Base-by-base conservation (phyloP, 35 echinoderm and acorn worm species). In the Ophioderma brevispina region DNA sequence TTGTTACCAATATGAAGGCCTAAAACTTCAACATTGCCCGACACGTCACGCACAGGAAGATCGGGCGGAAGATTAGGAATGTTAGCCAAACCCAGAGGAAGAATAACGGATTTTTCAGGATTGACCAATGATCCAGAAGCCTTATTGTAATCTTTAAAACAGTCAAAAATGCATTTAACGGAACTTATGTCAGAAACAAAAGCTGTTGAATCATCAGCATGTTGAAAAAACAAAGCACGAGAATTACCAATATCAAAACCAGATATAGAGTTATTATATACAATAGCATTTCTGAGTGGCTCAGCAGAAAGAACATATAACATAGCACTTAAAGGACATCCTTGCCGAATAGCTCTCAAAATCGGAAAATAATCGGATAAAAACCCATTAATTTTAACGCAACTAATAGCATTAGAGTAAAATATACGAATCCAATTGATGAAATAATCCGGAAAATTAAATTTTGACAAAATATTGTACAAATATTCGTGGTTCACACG, bases 381-480 rank as follows among this genome's bases (percentile, higher is more conserved):
- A 70, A 15, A 70, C 17, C 59, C 59, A 70, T 70, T 70, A 70
- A 70, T 25, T 2, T 70, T 6, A 4, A 70, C 59, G 0, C 39
- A 0, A 55, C 40, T 52, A 0, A 31, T 35, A 1, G 35, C 49
- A 50, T 84, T 52, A 76, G 0, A 75, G 35, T 90, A 84, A 11
- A 90, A 35, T 28, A 90, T 84, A 40, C 55, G 0, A 64, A 91
- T 38, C 88, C 93, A 91, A 14, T 94, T 46, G 19, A 38, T 31
- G 63, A 91, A 84, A 49, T 86, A 81, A 13, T 41, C 14, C n/a
- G 82, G 88, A 19, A 95, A 91, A 13, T 89, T 83, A 80, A 91
- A 91, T 40, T 80, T 86, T 25, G n/a, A 42, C 13, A 95, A 31
- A 80, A 77, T 59, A 13, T 89, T 38, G 33, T 37, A 33, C 0